Evolutionary conservation across 2,888 invertebrate species (phyloP).

Genomic region (Monoplex corrugatus): DNA sequence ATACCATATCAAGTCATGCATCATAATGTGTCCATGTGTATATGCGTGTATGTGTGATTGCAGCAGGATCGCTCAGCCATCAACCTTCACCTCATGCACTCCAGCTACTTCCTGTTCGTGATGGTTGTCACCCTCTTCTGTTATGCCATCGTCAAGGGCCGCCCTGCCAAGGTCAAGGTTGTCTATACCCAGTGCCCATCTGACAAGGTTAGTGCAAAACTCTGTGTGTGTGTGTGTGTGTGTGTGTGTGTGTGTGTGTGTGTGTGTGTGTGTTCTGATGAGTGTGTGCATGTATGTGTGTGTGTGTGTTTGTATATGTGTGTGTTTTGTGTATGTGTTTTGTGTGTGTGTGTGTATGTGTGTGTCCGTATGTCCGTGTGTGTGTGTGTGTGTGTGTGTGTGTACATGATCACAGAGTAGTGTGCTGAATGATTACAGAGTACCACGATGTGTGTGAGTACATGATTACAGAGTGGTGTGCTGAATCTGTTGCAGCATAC

Average conservation of each 20-base stretch:
- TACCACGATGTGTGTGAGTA: no score
- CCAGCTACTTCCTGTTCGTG: conserved; percentile 82
- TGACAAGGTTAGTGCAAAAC: conserved; percentile 49
- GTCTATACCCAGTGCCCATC: conserved; percentile 50
- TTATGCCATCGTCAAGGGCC: conserved; percentile 79
- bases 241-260: neutral
- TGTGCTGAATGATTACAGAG: no score
- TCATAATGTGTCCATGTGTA: neutral
- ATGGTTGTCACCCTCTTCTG: conserved; percentile 81
- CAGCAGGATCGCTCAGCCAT: conserved; percentile 81
- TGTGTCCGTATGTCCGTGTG: neutral
- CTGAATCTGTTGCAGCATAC: no score
- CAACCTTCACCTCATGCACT: conserved; percentile 81
- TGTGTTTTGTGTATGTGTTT: neutral
- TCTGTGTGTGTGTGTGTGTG: no score
- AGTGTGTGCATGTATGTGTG: neutral
- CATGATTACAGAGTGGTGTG: no score
- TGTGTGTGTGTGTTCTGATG: neutral
- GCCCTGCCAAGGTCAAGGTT: conserved; percentile 65
- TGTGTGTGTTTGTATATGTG: neutral
- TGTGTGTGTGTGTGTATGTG: neutral
- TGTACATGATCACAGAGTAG: no score
- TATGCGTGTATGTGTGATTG: conserved; percentile 52
- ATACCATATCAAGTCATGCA: no score
- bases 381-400: neutral